Conservation (phyloP, 2,888 invertebrate genomes). For the Mycalesis mineus region DNA sequence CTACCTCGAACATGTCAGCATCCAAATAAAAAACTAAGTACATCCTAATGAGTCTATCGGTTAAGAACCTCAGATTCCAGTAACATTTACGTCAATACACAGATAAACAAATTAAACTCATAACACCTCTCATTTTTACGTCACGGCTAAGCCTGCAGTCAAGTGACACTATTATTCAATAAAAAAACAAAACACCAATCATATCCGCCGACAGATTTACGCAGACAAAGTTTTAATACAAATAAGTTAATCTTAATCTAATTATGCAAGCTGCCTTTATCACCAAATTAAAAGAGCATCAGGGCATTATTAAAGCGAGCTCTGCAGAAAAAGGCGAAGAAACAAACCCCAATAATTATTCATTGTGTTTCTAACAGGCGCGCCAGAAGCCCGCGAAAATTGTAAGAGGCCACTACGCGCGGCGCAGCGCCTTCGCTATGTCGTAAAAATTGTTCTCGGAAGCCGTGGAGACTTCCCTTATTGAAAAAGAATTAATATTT, state of each 20-base stretch:
- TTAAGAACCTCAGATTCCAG: too few relatives aligned
- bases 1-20: too few relatives aligned
- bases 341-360: constrained; percentile 66
- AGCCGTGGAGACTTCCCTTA: constrained; percentile 41
- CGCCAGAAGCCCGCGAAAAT: constrained; percentile 62
- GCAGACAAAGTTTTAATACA: not conserved
- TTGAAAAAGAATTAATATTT: not conserved
- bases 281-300: constrained; percentile 25
- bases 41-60: too few relatives aligned
- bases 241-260: constrained; percentile 11
- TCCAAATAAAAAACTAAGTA: too few relatives aligned
- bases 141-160: too few relatives aligned
- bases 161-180: too few relatives aligned
- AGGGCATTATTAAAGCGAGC: constrained; percentile 25
- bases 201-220: too few relatives aligned
- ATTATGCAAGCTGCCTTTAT: constrained; percentile 19
- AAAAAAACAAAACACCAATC: too few relatives aligned
- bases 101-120: too few relatives aligned
- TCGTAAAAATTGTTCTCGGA: constrained; percentile 65
- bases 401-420: constrained; percentile 63
- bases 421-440: constrained; percentile 58
- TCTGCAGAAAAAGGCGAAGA: constrained; percentile 29
- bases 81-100: too few relatives aligned
- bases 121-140: too few relatives aligned
- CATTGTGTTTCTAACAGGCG: constrained; percentile 74